Evolutionary conservation across 2,888 invertebrate genomes (phyloP).

Genomic region (Drosophila borborema): DNA sequence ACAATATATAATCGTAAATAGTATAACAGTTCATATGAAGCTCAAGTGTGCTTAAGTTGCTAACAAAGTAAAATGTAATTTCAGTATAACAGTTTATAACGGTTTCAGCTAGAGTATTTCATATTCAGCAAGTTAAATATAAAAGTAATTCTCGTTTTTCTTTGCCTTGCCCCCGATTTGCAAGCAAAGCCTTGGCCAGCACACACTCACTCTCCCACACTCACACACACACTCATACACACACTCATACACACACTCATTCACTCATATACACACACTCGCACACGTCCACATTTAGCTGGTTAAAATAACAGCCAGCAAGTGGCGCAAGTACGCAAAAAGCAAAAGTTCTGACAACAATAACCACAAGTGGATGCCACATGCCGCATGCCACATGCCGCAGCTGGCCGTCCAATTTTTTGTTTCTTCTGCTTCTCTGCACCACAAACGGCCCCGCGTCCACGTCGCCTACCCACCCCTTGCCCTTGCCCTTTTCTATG

Average conservation of each 20-base stretch:
- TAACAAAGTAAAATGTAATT: not conserved
- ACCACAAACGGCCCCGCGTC: constrained; percentile 1
- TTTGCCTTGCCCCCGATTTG: constrained; percentile 64
- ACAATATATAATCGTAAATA: too few relatives aligned
- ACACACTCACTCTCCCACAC: not conserved
- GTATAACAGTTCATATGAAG: not conserved
- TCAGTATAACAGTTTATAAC: constrained; percentile 8
- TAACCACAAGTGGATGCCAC: constrained; percentile 80
- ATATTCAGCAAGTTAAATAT: constrained; percentile 7
- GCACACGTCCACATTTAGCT: constrained; percentile 16
- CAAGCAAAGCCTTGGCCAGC: constrained; percentile 19
- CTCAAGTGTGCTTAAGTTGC: not conserved
- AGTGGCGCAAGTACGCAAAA: constrained; percentile 39
- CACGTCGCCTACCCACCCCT: not conserved
- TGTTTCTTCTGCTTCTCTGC: constrained; percentile 11
- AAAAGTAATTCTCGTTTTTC: constrained; percentile 20
- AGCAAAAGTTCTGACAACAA: constrained; percentile 70
- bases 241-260: not conserved
- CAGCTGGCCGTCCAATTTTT: constrained; percentile 63
- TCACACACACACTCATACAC: not conserved
- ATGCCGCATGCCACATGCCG: constrained; percentile 35
- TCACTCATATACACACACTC: not conserved
- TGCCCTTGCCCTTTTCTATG: constrained; percentile 35
- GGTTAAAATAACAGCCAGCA: constrained; percentile 51
- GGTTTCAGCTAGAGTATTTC: constrained; percentile 1